phyloP scores from a whole-genome alignment of 2,797 vertebrate genomes.

The Rhinophrynus dorsalis region DNA sequence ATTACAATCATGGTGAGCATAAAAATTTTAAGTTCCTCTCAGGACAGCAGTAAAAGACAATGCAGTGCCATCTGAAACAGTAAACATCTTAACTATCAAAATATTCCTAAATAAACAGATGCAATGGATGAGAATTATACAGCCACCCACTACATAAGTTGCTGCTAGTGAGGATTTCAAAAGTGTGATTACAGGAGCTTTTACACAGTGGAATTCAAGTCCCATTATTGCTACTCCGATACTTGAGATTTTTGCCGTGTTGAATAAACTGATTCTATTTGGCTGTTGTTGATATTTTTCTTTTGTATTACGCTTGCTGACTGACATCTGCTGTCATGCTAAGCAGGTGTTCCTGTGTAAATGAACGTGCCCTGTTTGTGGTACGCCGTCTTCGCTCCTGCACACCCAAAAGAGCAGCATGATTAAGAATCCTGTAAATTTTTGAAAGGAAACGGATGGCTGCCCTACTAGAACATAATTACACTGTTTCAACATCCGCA shows the following conservation, averaged over 20 bases:
- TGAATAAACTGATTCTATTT: conserved; percentile 63
- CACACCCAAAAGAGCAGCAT: conserved; percentile 95
- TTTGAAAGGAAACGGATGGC: conserved; percentile 99
- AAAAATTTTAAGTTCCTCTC: conserved; percentile 24
- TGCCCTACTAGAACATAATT: conserved; percentile 99
- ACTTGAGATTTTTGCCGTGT: conserved; percentile 51
- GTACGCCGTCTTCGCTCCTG: conserved; percentile 87
- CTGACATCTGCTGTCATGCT: conserved; percentile 99
- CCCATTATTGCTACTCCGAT: conserved; percentile 41
- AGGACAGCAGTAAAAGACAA: conserved; percentile 9
- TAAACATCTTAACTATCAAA: not conserved
- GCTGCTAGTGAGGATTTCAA: no score
- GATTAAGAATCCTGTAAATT: conserved; percentile 99
- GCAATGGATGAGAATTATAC: not conserved
- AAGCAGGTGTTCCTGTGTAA: conserved; percentile 99
- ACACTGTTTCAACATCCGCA: conserved; percentile 92
- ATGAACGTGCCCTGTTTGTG: conserved; percentile 96
- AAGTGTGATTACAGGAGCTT: not conserved
- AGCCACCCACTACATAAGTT: not conserved
- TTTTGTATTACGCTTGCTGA: conserved; percentile 91
- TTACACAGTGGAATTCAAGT: not conserved
- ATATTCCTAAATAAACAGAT: not conserved
- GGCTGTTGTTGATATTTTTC: conserved; percentile 72
- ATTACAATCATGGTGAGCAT: conserved; percentile 20
- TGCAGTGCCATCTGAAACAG: conserved; percentile 15